A percentile compares a stretch with the other conserved stretches of the same genome.
Conservation (phyloP, 2,888 invertebrate genomes). For the Mellilla xanthometata region DNA sequence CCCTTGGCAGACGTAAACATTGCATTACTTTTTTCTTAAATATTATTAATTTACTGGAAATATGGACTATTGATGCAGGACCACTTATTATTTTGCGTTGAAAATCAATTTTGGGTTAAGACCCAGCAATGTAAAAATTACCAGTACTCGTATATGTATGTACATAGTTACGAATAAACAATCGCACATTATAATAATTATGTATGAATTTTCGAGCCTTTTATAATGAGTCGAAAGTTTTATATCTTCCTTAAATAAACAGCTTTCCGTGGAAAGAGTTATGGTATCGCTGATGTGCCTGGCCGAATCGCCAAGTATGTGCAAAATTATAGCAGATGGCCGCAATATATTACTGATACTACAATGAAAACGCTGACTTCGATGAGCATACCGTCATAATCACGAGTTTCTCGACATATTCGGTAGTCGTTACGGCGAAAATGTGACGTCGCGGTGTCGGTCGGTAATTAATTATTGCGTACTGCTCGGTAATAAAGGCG, state of each 20-base stretch:
- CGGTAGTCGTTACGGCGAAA: constrained; percentile 35
- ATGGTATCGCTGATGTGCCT: constrained; percentile 33
- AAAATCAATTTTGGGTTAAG: constrained; percentile 1
- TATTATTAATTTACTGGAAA: constrained; percentile 23
- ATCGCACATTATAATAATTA: too few species aligned
- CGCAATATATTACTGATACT: constrained; percentile 36
- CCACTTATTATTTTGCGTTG: constrained; percentile 1
- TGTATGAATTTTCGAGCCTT: constrained; percentile 2
- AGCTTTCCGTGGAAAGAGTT: constrained; percentile 32
- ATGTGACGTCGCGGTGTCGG: constrained; percentile 35
- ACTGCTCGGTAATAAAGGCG: constrained; percentile 67
- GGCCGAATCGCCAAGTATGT: constrained; percentile 33
- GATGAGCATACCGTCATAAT: constrained; percentile 39
- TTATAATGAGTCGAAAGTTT: constrained; percentile 17
- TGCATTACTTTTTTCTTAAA: constrained; percentile 44
- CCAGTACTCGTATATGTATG: background rate
- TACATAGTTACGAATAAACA: too few species aligned
- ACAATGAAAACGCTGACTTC: constrained; percentile 41
- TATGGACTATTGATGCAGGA: constrained; percentile 10
- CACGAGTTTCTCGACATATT: constrained; percentile 36
- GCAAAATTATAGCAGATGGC: constrained; percentile 40
- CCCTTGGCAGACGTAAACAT: constrained; percentile 46
- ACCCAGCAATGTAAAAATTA: background rate
- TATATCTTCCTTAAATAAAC: constrained; percentile 14
- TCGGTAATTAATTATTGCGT: constrained; percentile 75